Conservation (phyloP, 64 coral and sea anemone genomes). For the Hydrozoanthus tunicans region DNA sequence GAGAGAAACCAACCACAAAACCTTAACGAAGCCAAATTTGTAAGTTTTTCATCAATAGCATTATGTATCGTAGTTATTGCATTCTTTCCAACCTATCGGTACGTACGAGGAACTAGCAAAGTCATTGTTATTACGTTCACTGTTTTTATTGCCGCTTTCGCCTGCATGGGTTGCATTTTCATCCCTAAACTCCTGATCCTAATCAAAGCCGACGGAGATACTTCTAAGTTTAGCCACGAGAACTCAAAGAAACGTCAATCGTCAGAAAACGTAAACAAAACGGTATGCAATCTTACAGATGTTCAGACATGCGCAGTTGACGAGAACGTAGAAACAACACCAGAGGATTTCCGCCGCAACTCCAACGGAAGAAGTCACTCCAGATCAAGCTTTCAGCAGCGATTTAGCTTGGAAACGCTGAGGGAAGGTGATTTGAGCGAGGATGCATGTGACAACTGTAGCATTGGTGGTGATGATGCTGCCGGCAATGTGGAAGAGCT, state of each 20-base stretch:
- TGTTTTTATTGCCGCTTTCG: conserved; percentile 71
- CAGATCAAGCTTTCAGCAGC: conserved; percentile 4
- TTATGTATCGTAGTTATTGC: conserved; percentile 89
- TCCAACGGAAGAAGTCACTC: background rate
- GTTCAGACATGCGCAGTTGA: background rate
- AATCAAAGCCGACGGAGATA: conserved; percentile 65
- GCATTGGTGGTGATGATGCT: no score
- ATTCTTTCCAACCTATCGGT: conserved; percentile 90
- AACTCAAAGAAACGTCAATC: background rate
- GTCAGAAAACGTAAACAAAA: background rate
- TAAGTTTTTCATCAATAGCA: conserved; percentile 88
- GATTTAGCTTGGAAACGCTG: conserved; percentile 2
- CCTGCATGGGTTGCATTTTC: conserved; percentile 80
- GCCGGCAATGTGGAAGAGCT: no score
- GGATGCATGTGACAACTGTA: background rate
- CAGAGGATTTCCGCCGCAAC: background rate
- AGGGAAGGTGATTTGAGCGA: background rate
- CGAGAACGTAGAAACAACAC: background rate
- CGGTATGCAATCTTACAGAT: no score
- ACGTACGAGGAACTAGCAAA: conserved; percentile 76
- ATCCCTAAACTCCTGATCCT: conserved; percentile 84
- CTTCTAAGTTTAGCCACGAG: background rate
- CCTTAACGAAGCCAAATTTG: conserved; percentile 85
- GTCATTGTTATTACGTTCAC: conserved; percentile 80
- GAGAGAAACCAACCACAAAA: conserved; percentile 81